These are phyloP conservation scores for Coreius guichenoti DNA, from an alignment of 2,797 vertebrate genomes.

Conservation along the genomic window DNA sequence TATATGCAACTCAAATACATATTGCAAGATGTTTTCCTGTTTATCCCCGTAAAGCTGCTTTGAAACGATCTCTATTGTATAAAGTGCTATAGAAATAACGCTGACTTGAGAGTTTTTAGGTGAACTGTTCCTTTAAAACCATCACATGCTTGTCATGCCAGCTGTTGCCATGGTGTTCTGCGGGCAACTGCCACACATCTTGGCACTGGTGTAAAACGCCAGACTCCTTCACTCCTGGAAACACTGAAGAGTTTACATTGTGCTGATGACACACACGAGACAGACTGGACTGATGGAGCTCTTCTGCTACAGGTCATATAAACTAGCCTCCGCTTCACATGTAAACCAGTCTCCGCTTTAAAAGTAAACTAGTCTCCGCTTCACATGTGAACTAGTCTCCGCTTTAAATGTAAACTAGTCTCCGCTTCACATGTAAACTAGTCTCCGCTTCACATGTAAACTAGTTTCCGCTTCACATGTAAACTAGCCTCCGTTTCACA, in stretches of 20 bases:
- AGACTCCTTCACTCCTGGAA: neutral
- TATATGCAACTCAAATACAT: no score
- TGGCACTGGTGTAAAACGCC: constrained; percentile 25
- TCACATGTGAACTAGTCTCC: no score
- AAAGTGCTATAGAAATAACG: neutral
- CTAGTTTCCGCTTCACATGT: no score
- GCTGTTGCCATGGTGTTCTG: constrained; percentile 28
- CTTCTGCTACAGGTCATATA: neutral
- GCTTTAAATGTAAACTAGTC: no score
- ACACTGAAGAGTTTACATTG: neutral
- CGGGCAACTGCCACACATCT: constrained; percentile 18
- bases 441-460: no score
- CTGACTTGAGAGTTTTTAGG: neutral
- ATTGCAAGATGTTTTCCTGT: neutral
- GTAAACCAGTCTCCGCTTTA: no score
- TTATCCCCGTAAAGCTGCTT: neutral
- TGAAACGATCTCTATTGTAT: neutral
- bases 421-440: no score
- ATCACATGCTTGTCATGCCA: constrained; percentile 15
- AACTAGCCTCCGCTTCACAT: neutral
- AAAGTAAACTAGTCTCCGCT: no score
- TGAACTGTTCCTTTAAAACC: constrained; percentile 16
- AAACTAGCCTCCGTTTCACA: no score
- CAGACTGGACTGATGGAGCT: neutral
- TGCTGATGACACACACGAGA: constrained; percentile 9